A percentile compares a stretch with the other conserved stretches of the same genome.
These are phyloP conservation scores for Mactra quadrangularis DNA, from an alignment of 1,140 invertebrate genomes.

Conservation along the genomic window DNA sequence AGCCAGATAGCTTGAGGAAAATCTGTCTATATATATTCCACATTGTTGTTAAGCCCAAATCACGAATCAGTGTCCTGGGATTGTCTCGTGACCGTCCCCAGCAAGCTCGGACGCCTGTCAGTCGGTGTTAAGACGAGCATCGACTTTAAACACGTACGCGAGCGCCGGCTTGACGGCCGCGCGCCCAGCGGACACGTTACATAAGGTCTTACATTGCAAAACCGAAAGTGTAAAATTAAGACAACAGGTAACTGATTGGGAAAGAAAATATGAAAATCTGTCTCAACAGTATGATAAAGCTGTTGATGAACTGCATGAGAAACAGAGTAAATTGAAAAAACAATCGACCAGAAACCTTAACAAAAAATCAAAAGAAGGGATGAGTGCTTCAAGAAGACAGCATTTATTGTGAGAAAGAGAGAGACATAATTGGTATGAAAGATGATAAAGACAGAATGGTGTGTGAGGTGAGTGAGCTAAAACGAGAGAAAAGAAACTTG, in stretches of 20 bases:
- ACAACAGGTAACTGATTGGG: neutral
- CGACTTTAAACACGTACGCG: no score
- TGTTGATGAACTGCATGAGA: constrained; percentile 5
- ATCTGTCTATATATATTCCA: no score
- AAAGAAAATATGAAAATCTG: neutral
- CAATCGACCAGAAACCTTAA: constrained; percentile 8
- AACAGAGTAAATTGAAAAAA: neutral
- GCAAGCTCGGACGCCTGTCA: no score
- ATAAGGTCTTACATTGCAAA: no score
- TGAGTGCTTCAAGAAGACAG: neutral
- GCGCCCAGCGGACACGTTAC: no score
- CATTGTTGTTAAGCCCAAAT: no score
- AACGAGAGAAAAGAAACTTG: constrained; percentile 1
- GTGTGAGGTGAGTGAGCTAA: neutral
- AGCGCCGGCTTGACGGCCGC: no score
- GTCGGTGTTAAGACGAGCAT: no score
- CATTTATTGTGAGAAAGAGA: constrained; percentile 1
- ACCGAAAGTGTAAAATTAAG: constrained; percentile 1
- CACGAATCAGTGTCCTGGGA: no score
- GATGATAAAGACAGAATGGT: neutral
- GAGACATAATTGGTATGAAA: neutral
- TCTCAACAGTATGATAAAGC: neutral
- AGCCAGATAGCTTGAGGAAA: no score
- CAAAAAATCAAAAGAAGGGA: neutral
- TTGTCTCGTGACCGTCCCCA: no score